phyloP scores from a whole-genome alignment of 2,888 invertebrate genomes.

The Adelognathus sp. region DNA sequence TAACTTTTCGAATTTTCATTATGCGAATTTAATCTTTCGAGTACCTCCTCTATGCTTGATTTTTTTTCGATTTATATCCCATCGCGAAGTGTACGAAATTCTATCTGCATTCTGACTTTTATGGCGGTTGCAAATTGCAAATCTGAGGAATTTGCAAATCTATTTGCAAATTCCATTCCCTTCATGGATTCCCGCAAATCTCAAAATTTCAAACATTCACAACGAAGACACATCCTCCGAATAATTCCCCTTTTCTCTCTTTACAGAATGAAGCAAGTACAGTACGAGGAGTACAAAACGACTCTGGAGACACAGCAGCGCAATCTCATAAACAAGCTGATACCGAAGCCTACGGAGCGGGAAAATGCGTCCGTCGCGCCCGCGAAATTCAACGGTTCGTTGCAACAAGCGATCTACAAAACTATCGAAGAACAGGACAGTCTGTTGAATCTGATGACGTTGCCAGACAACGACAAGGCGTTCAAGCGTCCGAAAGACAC shows the following conservation, averaged over 20 bases:
- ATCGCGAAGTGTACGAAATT: no score
- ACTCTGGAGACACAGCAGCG: constrained; percentile 71
- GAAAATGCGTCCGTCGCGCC: constrained; percentile 56
- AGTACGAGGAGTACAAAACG: constrained; percentile 76
- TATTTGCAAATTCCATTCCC: no score
- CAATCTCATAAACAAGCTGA: constrained; percentile 68
- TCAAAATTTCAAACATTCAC: no score
- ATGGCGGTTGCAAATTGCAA: no score
- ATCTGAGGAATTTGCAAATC: no score
- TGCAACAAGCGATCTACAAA: constrained; percentile 83
- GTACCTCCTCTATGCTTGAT: no score
- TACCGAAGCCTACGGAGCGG: constrained; percentile 68
- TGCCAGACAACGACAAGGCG: constrained; percentile 66
- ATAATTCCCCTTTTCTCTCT: constrained; percentile 17
- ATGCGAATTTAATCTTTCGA: no score
- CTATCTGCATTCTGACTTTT: no score
- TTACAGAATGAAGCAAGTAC: constrained; percentile 78
- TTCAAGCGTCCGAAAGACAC: constrained; percentile 85
- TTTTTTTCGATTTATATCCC: no score
- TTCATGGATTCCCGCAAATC: no score
- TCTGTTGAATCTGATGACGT: constrained; percentile 70
- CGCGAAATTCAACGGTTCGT: constrained; percentile 67
- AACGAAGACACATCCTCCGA: background rate
- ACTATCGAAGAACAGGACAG: constrained; percentile 88
- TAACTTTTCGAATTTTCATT: no score